Evolutionary conservation across 2,888 invertebrate genomes (phyloP).

Genomic region (Brachypterus glaber): DNA sequence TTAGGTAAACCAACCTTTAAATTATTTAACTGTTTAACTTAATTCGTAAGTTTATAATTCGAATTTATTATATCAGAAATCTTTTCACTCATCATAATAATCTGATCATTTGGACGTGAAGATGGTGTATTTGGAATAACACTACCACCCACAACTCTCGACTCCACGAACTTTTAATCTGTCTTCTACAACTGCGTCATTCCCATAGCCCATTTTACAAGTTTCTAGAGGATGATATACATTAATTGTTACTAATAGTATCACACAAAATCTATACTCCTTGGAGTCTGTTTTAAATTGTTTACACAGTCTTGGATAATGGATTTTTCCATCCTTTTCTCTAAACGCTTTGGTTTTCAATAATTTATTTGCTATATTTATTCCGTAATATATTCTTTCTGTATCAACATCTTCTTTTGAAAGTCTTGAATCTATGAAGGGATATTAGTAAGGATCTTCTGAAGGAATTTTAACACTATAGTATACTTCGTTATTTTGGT

Average conservation of each 20-base stretch:
- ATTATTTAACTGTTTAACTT: too few species aligned
- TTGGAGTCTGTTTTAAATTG: conserved; percentile 46
- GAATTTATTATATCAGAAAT: too few species aligned
- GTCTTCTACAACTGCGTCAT: conserved; percentile 53
- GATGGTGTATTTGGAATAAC: conserved; percentile 55
- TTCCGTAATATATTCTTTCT: conserved; percentile 43
- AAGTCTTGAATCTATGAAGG: conserved; percentile 51
- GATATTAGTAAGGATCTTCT: conserved; percentile 47
- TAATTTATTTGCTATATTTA: conserved; percentile 41
- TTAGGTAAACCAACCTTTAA: too few species aligned
- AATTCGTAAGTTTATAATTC: too few species aligned
- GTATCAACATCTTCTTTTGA: conserved; percentile 37
- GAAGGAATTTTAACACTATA: conserved; percentile 43
- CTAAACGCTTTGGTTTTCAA: conserved; percentile 40
- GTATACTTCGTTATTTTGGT: conserved; percentile 43
- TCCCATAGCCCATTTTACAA: conserved; percentile 56
- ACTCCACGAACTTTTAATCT: conserved; percentile 51
- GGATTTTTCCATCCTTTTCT: conserved; percentile 49
- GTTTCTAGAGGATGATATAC: conserved; percentile 60
- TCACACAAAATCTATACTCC: conserved; percentile 55
- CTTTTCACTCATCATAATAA: conserved; percentile 65
- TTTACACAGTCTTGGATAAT: conserved; percentile 46
- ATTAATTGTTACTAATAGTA: conserved; percentile 49
- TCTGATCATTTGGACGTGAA: conserved; percentile 56
- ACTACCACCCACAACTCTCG: conserved; percentile 59